Conservation (phyloP, 2,888 invertebrate species). For the Xanthorhoe designata region DNA sequence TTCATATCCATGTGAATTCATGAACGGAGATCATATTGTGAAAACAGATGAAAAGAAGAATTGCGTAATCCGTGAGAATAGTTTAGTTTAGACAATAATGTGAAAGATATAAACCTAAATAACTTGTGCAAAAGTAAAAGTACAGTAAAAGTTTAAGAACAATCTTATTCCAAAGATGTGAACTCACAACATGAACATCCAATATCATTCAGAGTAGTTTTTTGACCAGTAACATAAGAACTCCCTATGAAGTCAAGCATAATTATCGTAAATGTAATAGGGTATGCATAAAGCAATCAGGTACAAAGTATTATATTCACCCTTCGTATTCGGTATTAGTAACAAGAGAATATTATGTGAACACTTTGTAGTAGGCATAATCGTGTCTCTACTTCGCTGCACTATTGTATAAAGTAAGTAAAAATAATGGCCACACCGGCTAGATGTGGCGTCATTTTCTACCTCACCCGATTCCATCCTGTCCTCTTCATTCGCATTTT, state of each 20-base stretch:
- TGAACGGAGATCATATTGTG: background rate
- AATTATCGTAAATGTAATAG: conserved; percentile 1
- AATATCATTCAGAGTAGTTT: background rate
- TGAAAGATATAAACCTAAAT: conserved; percentile 4
- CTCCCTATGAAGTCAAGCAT: background rate
- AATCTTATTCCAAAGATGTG: background rate
- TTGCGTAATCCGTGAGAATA: conserved; percentile 5
- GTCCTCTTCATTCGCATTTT: no score
- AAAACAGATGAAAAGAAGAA: conserved; percentile 10
- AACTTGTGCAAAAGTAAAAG: background rate
- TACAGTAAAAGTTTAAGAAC: conserved; percentile 1
- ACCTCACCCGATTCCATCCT: no score
- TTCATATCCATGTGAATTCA: conserved; percentile 4
- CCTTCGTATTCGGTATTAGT: no score
- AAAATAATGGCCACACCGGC: no score
- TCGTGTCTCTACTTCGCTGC: no score
- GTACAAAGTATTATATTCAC: background rate
- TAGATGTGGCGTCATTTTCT: no score
- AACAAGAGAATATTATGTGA: no score
- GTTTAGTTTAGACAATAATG: conserved; percentile 3
- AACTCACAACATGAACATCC: no score
- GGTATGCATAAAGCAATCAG: conserved; percentile 22
- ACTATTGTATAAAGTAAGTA: no score
- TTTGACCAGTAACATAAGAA: background rate
- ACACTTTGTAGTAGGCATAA: no score